Conservation (phyloP, 2,888 invertebrate genomes). For the Phaonia tiefii region DNA sequence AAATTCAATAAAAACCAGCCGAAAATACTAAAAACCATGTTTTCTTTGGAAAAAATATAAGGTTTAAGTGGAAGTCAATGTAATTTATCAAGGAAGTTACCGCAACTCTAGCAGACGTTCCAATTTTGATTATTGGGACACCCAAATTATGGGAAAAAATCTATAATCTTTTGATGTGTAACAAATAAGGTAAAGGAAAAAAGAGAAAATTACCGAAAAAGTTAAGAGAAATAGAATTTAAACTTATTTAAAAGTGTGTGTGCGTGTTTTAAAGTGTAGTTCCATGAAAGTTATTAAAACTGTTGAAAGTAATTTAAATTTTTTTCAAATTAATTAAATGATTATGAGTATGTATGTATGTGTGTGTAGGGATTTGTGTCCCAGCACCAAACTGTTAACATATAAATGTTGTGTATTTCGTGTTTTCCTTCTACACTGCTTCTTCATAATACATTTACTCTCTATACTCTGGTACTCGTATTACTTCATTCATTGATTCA, state of each 20-base stretch:
- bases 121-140: neutral
- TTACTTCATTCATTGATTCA: slow-evolving; percentile 63
- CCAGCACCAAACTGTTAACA: neutral
- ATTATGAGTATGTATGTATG: neutral
- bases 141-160: slow-evolving; percentile 56
- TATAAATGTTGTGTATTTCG: slow-evolving; percentile 54
- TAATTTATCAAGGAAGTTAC: slow-evolving; percentile 26
- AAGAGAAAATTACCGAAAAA: neutral
- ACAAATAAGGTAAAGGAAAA: slow-evolving; percentile 45
- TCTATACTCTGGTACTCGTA: slow-evolving; percentile 27
- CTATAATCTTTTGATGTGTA: slow-evolving; percentile 61
- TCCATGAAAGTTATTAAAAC: neutral
- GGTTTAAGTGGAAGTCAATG: neutral
- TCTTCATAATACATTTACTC: slow-evolving; percentile 38
- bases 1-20: neutral
- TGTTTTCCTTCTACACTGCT: slow-evolving; percentile 43
- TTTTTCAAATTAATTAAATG: slow-evolving; percentile 35
- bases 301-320: slow-evolving; percentile 19
- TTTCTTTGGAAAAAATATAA: neutral
- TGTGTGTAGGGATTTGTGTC: slow-evolving; percentile 21
- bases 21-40: slow-evolving; percentile 35
- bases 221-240: neutral
- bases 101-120: neutral
- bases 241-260: neutral
- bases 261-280: neutral